Conservation (phyloP, 2,797 vertebrate species). For the Chaunax sp. region DNA sequence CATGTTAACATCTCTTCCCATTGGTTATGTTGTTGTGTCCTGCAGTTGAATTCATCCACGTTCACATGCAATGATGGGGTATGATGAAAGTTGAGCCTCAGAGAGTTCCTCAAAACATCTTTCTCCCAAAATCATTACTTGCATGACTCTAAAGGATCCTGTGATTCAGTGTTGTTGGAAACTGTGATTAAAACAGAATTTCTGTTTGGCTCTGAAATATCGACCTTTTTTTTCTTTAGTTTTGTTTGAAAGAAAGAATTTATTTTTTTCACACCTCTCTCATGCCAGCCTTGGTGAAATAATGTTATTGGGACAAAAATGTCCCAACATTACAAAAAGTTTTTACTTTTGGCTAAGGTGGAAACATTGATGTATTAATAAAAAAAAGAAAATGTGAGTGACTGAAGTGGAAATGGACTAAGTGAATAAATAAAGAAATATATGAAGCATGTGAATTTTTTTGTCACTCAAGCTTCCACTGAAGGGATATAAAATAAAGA, state of each 20-base stretch:
- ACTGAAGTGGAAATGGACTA: neutral
- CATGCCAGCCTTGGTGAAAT: neutral
- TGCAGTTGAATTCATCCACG: constrained; percentile 19
- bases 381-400: neutral
- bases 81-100: constrained; percentile 1
- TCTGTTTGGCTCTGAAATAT: too few species aligned
- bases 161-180: too few species aligned
- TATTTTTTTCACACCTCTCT: neutral
- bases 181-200: neutral
- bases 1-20: constrained; percentile 52
- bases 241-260: too few species aligned
- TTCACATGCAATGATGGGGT: constrained; percentile 22
- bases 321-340: neutral
- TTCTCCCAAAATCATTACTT: constrained; percentile 19
- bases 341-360: neutral
- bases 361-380: too few species aligned
- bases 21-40: constrained; percentile 21
- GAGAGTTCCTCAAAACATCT: constrained; percentile 20
- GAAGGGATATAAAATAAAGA: neutral
- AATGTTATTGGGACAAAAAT: neutral
- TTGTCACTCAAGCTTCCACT: neutral
- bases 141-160: constrained; percentile 11
- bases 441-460: neutral
- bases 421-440: neutral
- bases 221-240: too few species aligned